A percentile compares a stretch with the other conserved stretches of the same genome.
These are phyloP conservation scores for Scomber scombrus DNA, from an alignment of 2,113 vertebrate species.

Conservation along the genomic window DNA sequence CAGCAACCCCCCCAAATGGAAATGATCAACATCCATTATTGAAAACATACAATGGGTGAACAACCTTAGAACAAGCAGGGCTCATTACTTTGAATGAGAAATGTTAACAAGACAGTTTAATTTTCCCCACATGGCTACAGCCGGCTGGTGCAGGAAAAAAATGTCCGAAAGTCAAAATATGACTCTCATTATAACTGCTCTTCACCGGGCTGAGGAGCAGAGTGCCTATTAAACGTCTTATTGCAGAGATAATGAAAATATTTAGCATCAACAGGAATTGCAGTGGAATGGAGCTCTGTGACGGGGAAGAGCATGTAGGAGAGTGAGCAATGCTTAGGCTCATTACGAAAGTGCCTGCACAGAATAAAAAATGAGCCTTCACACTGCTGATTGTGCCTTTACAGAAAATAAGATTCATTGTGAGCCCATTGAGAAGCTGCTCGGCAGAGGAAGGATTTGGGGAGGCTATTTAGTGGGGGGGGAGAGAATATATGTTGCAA, in stretches of 20 bases:
- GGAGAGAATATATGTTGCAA: background rate
- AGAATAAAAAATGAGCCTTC: conserved; percentile 3
- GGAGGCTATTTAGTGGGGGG: conserved; percentile 25
- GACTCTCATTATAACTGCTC: conserved; percentile 60
- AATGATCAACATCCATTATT: conserved; percentile 17
- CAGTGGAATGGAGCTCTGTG: conserved; percentile 26
- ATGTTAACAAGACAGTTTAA: conserved; percentile 40
- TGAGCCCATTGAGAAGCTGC: conserved; percentile 5
- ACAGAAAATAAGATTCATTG: conserved; percentile 46
- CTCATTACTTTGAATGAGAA: conserved; percentile 26
- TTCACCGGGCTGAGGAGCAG: conserved; percentile 37
- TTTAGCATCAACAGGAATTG: conserved; percentile 53
- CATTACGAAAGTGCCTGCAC: conserved; percentile 27
- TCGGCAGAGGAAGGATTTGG: conserved; percentile 13
- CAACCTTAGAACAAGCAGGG: background rate
- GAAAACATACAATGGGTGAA: background rate
- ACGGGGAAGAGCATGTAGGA: conserved; percentile 38
- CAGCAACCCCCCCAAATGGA: background rate
- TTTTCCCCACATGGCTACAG: conserved; percentile 23
- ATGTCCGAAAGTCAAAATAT: background rate
- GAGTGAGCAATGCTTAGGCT: conserved; percentile 38
- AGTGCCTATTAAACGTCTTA: conserved; percentile 70
- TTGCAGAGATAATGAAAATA: conserved; percentile 71
- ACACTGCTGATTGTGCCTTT: conserved; percentile 30
- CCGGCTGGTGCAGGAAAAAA: conserved; percentile 4